Base-by-base conservation (phyloP, 1,140 invertebrate genomes). In the Holcopasites calliopsidis region DNA sequence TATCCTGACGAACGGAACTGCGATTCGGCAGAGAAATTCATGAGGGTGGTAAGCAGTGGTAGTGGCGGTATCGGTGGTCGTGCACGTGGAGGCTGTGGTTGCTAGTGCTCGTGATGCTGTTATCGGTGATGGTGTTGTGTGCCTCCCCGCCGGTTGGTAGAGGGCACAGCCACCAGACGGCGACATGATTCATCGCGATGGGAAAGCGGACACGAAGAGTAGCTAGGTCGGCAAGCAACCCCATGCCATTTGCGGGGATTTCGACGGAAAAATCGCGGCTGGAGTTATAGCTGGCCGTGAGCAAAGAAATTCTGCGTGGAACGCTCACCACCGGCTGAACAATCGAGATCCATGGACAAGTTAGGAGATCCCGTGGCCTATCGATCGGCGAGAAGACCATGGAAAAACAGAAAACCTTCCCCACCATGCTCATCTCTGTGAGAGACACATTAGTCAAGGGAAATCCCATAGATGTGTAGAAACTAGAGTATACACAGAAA, bases 111-210 rank as follows among this genome's bases (percentile, higher is more conserved):
- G 68, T 54, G 64, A 6, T 35, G 26, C 10, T 33, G 5, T 26
- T 71, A 42, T 13, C n/a, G 40, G 23, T 49, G 23, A 26, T 52
- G 57, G 68, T 75, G 76, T 70, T 44, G 72, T 82, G 70, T 71
- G 77, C 72, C 82, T 79, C 80, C 70, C 60, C 66, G 54, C 33
- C 31, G 33, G 26, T n/a, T 61, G 61, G 21, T 80, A 80, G 77
- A 87, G 87, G 87, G 87, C 83, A 88, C 83, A 57, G 64, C 57
- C 86, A 23, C 71, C 47, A 87, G 87, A 58, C 76, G 83, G 86
- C 86, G 74, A 28, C 65, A 26, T 26, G 35, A 33, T 49, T 71
- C 23, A 42, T 44, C 61, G 23, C 38, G 61, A 42, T 26, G 28
- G 13, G n/a, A 42, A 26, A 50, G 10, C 49, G 57, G 38, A 1